These are phyloP conservation scores for Rhadina sibilatrix DNA, from an alignment of 2,113 vertebrate genomes.

Conservation along the genomic window DNA sequence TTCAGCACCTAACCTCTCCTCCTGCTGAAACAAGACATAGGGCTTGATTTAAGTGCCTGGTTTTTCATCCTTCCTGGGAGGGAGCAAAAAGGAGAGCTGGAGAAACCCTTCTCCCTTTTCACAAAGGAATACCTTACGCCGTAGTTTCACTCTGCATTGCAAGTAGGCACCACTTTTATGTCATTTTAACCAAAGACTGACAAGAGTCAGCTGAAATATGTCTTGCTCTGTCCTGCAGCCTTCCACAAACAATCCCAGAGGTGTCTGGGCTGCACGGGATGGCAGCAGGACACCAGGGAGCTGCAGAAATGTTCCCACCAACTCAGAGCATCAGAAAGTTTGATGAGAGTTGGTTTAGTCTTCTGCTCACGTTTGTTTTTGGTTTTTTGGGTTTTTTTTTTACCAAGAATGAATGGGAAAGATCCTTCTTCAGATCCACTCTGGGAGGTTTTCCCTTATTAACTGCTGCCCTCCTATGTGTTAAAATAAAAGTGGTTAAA, in stretches of 20 bases:
- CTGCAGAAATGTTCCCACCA: not conserved
- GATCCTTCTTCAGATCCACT: not conserved
- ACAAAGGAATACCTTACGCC: not conserved
- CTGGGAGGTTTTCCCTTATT: not conserved
- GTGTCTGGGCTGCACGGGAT: rapidly evolving
- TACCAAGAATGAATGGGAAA: not conserved
- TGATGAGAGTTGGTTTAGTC: not conserved
- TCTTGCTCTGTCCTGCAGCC: not conserved
- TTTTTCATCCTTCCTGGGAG: not conserved
- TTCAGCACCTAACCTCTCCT: not conserved
- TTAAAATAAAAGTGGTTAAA: not conserved
- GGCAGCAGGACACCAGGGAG: not conserved
- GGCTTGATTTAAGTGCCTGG: not conserved
- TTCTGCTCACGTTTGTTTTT: not conserved
- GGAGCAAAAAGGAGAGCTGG: not conserved
- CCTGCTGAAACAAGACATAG: not conserved
- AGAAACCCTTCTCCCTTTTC: not conserved
- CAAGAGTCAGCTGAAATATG: not conserved
- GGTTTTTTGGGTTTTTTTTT: too few species aligned
- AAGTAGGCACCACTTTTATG: not conserved
- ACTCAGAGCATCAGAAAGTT: not conserved
- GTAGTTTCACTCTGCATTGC: not conserved
- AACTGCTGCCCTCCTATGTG: constrained; percentile 11
- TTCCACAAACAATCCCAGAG: not conserved
- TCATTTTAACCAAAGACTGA: not conserved